These are phyloP conservation scores for Acleris emargana DNA, from an alignment of 2,888 invertebrate genomes.

Conservation along the genomic window DNA sequence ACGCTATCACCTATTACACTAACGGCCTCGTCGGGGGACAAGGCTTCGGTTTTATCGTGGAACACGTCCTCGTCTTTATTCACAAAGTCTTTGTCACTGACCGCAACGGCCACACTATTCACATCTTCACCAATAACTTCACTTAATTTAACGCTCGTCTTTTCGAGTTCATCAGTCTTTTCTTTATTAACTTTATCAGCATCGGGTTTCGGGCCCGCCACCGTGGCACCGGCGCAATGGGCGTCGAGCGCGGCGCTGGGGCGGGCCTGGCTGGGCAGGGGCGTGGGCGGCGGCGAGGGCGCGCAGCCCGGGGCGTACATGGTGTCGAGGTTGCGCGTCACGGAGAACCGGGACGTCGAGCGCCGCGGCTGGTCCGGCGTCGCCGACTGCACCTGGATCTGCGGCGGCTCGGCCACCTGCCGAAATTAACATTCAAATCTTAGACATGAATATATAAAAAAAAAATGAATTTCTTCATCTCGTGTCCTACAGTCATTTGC, in stretches of 20 bases:
- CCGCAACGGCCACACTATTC: constrained; percentile 41
- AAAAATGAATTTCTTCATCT: too few species aligned
- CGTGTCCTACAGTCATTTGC: too few species aligned
- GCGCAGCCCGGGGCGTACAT: constrained; percentile 58
- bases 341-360: constrained; percentile 69
- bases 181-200: constrained; percentile 4
- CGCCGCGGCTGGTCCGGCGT: constrained; percentile 83
- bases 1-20: constrained; percentile 46
- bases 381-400: constrained; percentile 83
- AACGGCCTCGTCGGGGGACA: constrained; percentile 57
- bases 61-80: constrained; percentile 38
- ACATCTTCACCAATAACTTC: constrained; percentile 43
- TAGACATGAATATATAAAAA: background rate
- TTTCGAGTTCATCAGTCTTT: constrained; percentile 19
- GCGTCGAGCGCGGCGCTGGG: too few species aligned
- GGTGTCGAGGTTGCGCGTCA: constrained; percentile 73
- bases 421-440: background rate
- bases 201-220: background rate
- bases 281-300: constrained; percentile 48
- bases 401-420: constrained; percentile 72
- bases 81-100: constrained; percentile 40
- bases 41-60: constrained; percentile 53
- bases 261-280: constrained; percentile 37
- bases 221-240: background rate
- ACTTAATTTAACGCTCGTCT: constrained; percentile 34